These are phyloP conservation scores for Oxycera nigricornis DNA, from an alignment of 2,888 invertebrate genomes.

Conservation along the genomic window DNA sequence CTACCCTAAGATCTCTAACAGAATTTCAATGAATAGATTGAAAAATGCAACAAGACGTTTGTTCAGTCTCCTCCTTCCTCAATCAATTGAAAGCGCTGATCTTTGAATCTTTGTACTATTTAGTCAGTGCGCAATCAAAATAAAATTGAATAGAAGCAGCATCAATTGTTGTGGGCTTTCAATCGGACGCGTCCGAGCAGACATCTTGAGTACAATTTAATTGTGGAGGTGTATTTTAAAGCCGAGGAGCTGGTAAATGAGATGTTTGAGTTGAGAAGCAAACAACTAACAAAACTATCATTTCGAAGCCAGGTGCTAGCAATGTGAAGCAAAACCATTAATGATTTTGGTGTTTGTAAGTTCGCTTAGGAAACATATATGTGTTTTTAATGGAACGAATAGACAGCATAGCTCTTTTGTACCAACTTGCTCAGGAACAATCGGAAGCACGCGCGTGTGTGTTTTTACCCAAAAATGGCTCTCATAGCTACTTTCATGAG, in stretches of 20 bases:
- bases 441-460: background rate
- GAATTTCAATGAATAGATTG: slow-evolving; percentile 17
- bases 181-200: slow-evolving; percentile 1
- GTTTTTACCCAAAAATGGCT: no score
- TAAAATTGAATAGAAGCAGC: slow-evolving; percentile 22
- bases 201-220: slow-evolving; percentile 28
- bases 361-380: background rate
- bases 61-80: background rate
- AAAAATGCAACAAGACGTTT: slow-evolving; percentile 6
- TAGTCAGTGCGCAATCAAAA: background rate
- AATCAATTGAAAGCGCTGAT: slow-evolving; percentile 10
- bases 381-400: background rate
- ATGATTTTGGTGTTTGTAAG: background rate
- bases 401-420: background rate
- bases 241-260: slow-evolving; percentile 22
- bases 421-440: background rate
- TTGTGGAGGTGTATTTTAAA: slow-evolving; percentile 23
- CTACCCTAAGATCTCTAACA: slow-evolving; percentile 1
- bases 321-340: background rate
- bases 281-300: slow-evolving; percentile 27
- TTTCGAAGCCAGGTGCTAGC: background rate
- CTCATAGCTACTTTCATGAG: background rate
- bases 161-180: slow-evolving; percentile 27
- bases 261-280: slow-evolving; percentile 28
- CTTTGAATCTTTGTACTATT: background rate